Percentiles rank a stretch among this genome's conserved stretches.
phyloP scores from a whole-genome alignment of 2,888 invertebrate genomes.

The Neoitamus cyanurus region DNA sequence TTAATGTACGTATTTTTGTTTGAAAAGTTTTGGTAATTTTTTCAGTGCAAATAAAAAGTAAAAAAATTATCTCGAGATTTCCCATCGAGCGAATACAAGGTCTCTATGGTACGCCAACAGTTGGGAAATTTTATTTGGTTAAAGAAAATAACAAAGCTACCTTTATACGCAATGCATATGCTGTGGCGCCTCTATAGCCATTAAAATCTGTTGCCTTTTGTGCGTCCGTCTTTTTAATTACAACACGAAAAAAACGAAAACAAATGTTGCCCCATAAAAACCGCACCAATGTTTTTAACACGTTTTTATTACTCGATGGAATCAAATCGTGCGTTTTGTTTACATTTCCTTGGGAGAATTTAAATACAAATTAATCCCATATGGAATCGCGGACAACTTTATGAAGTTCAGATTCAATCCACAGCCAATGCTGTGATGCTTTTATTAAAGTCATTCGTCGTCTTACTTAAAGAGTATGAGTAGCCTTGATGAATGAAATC shows the following conservation, averaged over 20 bases:
- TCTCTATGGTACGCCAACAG: background rate
- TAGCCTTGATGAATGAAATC: background rate
- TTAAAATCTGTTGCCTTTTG: slow-evolving; percentile 47
- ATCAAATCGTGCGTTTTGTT: slow-evolving; percentile 8
- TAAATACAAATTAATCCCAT: slow-evolving; percentile 35
- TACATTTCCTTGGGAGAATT: slow-evolving; percentile 13
- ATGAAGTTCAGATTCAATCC: background rate
- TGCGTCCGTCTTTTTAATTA: background rate
- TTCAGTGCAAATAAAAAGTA: no score
- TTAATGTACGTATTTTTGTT: no score
- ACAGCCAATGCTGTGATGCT: background rate
- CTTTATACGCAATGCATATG: slow-evolving; percentile 38
- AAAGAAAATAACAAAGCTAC: background rate
- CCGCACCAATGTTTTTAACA: slow-evolving; percentile 36
- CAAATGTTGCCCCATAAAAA: slow-evolving; percentile 13
- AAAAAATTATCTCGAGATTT: no score
- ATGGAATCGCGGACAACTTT: slow-evolving; percentile 1
- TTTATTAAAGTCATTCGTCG: no score
- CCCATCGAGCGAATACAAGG: background rate
- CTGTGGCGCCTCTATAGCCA: slow-evolving; percentile 53
- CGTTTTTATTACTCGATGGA: slow-evolving; percentile 25
- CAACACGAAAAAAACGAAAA: background rate
- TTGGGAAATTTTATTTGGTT: background rate
- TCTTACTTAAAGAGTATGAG: background rate
- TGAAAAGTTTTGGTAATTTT: no score